Evolutionary conservation across 2,113 vertebrate species (phyloP).

Genomic region (Brachypodius melanocephalos): DNA sequence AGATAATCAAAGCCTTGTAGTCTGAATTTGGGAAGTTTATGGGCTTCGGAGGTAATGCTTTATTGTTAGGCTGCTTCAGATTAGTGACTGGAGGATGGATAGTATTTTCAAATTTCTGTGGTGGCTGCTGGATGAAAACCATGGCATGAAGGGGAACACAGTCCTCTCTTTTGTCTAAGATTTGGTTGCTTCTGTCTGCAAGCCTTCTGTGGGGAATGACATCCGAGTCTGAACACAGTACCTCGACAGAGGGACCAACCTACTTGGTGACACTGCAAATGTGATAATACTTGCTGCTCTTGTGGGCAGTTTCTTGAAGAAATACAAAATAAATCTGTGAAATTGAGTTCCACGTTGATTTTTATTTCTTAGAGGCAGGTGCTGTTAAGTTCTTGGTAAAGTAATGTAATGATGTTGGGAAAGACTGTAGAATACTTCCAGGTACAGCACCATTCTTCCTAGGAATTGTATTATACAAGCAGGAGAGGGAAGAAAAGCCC

Average conservation of each 20-base stretch:
- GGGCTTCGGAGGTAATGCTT: neutral
- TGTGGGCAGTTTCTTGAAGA: neutral
- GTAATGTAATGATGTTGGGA: neutral
- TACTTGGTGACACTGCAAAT: neutral
- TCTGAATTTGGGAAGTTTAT: neutral
- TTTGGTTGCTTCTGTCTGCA: neutral
- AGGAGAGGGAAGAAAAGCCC: neutral
- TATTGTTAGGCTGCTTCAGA: neutral
- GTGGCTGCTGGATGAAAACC: neutral
- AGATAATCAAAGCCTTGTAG: neutral
- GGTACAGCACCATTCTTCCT: neutral
- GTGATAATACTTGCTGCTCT: neutral
- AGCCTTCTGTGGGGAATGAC: neutral
- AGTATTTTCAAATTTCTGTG: neutral
- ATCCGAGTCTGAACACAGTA: accelerated
- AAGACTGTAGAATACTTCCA: neutral
- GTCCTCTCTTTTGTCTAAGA: neutral
- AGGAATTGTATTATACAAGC: neutral
- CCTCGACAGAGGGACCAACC: accelerated
- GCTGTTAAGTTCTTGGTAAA: neutral
- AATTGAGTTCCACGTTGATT: neutral
- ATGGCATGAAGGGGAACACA: accelerated
- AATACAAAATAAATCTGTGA: neutral
- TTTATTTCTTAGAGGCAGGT: neutral
- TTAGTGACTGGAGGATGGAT: neutral